phyloP scores from a whole-genome alignment of 2,113 vertebrate genomes.

The Petrocephalus microphthalmus region DNA sequence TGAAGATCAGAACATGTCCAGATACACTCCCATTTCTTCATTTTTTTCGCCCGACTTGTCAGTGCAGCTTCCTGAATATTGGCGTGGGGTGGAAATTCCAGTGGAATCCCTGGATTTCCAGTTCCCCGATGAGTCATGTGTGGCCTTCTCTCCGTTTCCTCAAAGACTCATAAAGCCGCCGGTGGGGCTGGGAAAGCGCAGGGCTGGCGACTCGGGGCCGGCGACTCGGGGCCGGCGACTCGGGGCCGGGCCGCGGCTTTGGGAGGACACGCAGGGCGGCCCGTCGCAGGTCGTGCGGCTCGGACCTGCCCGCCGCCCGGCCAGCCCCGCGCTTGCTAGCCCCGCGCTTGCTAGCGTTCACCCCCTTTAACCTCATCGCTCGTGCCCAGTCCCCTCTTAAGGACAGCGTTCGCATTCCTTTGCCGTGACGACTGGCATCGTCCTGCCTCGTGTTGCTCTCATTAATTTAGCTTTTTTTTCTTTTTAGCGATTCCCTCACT shows the following conservation, averaged over 20 bases:
- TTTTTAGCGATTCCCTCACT: background rate
- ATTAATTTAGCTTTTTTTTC: background rate
- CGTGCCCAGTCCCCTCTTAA: background rate
- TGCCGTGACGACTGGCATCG: background rate
- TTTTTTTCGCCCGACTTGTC: background rate
- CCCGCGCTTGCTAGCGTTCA: background rate
- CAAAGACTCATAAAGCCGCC: background rate
- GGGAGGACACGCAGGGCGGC: background rate
- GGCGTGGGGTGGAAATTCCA: slow-evolving; percentile 1
- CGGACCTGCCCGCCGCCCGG: background rate
- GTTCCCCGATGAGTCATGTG: slow-evolving; percentile 12
- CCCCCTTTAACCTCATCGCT: background rate
- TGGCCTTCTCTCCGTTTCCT: background rate
- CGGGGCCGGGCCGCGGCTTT: background rate
- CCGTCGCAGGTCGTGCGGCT: background rate
- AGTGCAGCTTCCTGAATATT: background rate
- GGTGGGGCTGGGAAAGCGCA: background rate
- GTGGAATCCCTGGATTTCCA: background rate
- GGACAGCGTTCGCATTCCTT: background rate
- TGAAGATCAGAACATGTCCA: background rate
- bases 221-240: too few species aligned
- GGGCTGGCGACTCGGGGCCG: slow-evolving; percentile 9
- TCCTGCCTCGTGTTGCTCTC: background rate
- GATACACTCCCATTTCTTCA: background rate
- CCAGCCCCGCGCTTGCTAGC: too few species aligned